These are phyloP conservation scores for Zaprionus gabonicus DNA, from an alignment of 1,140 invertebrate species.

Conservation along the genomic window DNA sequence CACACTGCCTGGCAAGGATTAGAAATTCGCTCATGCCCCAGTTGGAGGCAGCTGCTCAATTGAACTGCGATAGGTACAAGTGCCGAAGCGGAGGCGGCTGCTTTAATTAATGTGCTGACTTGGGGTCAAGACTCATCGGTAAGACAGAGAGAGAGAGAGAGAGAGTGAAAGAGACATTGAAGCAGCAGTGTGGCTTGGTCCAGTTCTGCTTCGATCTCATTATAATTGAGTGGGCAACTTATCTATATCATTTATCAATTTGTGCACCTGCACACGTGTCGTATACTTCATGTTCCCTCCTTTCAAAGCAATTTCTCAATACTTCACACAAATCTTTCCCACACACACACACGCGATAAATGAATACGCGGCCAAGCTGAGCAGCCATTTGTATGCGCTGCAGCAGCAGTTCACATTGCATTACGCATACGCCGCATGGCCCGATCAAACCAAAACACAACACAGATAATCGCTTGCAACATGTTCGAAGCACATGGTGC, in stretches of 20 bases:
- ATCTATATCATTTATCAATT: constrained; percentile 33
- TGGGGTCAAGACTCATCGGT: constrained; percentile 9
- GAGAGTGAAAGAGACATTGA: neutral
- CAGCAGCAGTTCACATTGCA: constrained; percentile 33
- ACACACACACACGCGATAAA: constrained; percentile 1
- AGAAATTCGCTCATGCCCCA: constrained; percentile 35
- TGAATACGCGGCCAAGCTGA: constrained; percentile 14
- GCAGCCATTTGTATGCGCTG: constrained; percentile 57
- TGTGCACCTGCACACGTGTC: constrained; percentile 57
- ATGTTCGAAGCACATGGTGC: constrained; percentile 74
- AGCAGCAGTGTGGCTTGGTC: too few relatives aligned
- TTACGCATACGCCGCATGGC: constrained; percentile 48
- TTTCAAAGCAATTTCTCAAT: constrained; percentile 68
- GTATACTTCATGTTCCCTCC: constrained; percentile 66
- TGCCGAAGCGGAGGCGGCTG: neutral
- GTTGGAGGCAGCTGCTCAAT: constrained; percentile 20
- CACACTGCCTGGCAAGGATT: constrained; percentile 62
- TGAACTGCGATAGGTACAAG: constrained; percentile 4
- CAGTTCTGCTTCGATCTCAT: neutral
- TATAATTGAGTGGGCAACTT: neutral
- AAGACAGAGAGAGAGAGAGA: neutral
- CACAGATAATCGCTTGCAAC: constrained; percentile 62
- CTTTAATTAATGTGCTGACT: constrained; percentile 26
- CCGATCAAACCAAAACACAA: constrained; percentile 75
- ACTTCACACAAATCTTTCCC: constrained; percentile 19